A percentile compares a stretch with the other conserved stretches of the same genome.
Conservation (phyloP, 2,797 vertebrate species). For the Buceros bicornis region DNA sequence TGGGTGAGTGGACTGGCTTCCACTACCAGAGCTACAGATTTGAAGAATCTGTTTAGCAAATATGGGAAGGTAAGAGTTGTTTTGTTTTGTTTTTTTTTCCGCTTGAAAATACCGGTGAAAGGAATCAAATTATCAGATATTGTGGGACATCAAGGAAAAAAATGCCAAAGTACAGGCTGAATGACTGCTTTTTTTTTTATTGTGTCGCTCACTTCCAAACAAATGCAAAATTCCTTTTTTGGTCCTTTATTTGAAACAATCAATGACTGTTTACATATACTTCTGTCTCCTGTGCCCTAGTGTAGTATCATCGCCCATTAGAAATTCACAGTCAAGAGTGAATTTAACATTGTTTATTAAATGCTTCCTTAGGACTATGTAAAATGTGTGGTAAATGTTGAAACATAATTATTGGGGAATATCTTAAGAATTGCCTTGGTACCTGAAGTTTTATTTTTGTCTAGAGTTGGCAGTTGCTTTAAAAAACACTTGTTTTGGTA, state of each 20-base stretch:
- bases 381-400: background rate
- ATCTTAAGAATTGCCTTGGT: background rate
- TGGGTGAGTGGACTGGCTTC: constrained; percentile 99
- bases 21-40: constrained; percentile 96
- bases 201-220: background rate
- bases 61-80: constrained; percentile 90
- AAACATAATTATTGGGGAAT: background rate
- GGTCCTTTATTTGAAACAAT: background rate
- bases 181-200: background rate
- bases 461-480: background rate
- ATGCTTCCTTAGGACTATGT: background rate
- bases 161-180: rapidly evolving
- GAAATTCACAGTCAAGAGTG: background rate
- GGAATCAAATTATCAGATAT: background rate
- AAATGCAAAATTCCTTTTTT: background rate
- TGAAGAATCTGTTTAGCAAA: constrained; percentile 97
- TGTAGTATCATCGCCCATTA: background rate
- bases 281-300: background rate
- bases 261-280: background rate
- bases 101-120: background rate
- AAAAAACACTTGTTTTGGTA: background rate
- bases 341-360: background rate
- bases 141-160: background rate
- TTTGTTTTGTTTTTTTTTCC: background rate
- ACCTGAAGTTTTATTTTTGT: background rate